phyloP scores from a whole-genome alignment of 2,888 invertebrate genomes.

The Heliconius aoede region DNA sequence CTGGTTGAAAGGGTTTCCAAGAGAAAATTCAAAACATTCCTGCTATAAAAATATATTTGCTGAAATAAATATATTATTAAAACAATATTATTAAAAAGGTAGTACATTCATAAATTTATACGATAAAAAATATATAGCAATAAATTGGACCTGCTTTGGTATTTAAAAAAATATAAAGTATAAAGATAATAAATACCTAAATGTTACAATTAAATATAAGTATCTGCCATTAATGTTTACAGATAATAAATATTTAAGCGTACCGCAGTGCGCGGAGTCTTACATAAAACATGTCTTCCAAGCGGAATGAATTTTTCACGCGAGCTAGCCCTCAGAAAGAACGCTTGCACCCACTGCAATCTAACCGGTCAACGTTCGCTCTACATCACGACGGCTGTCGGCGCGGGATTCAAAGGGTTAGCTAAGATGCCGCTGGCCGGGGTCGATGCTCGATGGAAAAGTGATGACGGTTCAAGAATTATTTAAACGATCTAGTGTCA shows the following conservation, averaged over 20 bases:
- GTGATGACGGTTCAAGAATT: not conserved
- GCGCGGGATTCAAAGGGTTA: constrained; percentile 40
- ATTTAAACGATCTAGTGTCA: not conserved
- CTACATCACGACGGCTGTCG: constrained; percentile 40
- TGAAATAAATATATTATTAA: too few species aligned
- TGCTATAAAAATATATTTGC: not conserved
- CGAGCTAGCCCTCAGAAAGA: constrained; percentile 51
- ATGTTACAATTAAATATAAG: not conserved
- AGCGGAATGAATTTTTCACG: constrained; percentile 74
- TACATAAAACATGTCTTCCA: constrained; percentile 72
- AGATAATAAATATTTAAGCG: constrained; percentile 19
- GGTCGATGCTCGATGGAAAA: constrained; percentile 40
- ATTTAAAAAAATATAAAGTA: not conserved
- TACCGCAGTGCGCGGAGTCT: constrained; percentile 67
- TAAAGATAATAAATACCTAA: not conserved
- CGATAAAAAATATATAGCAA: too few species aligned
- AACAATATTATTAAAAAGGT: too few species aligned
- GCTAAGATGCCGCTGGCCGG: constrained; percentile 40
- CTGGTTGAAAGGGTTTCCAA: constrained; percentile 1
- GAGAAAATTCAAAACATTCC: not conserved
- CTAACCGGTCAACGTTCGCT: constrained; percentile 46
- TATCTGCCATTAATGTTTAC: not conserved
- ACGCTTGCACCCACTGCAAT: constrained; percentile 40
- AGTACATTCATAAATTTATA: too few species aligned
- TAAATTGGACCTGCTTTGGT: too few species aligned